Evolutionary conservation across 2,113 vertebrate species (phyloP), one percentile per base, ranked within the genome.

Genomic region (Percopsis transmontana): DNA sequence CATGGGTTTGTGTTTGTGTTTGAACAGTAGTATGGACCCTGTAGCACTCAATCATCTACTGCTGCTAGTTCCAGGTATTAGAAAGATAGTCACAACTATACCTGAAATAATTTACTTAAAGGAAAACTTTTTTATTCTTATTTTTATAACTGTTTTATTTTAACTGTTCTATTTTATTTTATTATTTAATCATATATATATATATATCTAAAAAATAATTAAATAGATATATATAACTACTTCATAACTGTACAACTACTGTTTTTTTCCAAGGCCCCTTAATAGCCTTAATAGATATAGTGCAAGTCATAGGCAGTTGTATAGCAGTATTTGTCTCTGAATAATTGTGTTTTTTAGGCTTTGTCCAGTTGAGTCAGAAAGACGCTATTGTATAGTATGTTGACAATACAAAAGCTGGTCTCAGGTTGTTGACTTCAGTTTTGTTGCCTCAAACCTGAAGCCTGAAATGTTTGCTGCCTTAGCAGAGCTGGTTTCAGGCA

Each of bases 361-460:
- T 71, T 63, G 45, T 48, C 60, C 18, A 27, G 40, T 14, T 62
- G 42, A 62, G 47, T 42, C 51, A 66, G 65, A 79, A 59, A 76
- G 50, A 53, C 10, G 55, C 2, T 33, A 19, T 42, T 72, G 52
- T 77, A n/a, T 21, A 33, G 27, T 58, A 11, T 83, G 60, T 83
- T 81, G 72, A 47, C 60, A 67, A 12, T 50, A 56, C 69, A 77
- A 86, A 85, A 44, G 68, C 33, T 4, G 1, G 53, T 59, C 38
- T 48, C 13, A 2, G 44, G 1, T 27, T 58, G 19, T 41, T 51
- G 23, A n/a, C 14, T 60, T 53, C 19, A 52, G n/a, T 50, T 40
- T 62, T 50, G n/a, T 15, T 62, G 12, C 40, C 58, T 56, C 18
- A 72, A 27, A 52, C 23, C 51, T 70, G 12, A n/a, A 21, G 13